These are phyloP conservation scores for Pinna nobilis DNA, from an alignment of 1,140 invertebrate genomes.

Conservation along the genomic window DNA sequence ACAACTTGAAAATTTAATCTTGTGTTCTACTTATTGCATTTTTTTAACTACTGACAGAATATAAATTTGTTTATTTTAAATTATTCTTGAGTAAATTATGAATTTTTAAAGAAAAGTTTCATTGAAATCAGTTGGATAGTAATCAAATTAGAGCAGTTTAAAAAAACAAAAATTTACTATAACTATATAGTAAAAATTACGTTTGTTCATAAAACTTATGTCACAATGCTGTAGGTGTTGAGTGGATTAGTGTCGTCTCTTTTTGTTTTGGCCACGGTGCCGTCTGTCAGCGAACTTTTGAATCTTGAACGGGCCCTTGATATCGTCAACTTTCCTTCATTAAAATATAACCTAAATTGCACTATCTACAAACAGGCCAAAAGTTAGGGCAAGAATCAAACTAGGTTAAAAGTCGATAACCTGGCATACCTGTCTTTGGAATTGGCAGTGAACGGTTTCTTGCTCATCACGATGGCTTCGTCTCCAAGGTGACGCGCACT, in stretches of 20 bases:
- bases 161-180: too few relatives aligned
- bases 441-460: constrained; percentile 78
- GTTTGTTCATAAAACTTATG: constrained; percentile 78
- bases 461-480: constrained; percentile 85
- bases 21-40: neutral
- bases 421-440: constrained; percentile 78
- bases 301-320: too few relatives aligned
- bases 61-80: too few relatives aligned
- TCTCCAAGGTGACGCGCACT: constrained; percentile 84
- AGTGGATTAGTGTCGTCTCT: constrained; percentile 78
- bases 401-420: constrained; percentile 1
- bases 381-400: constrained; percentile 80
- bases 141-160: too few relatives aligned
- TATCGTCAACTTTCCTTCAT: too few relatives aligned
- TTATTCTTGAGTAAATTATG: too few relatives aligned
- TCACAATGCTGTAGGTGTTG: constrained; percentile 77
- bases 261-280: constrained; percentile 79
- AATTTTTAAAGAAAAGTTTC: too few relatives aligned
- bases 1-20: too few relatives aligned
- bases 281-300: too few relatives aligned
- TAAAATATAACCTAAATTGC: too few relatives aligned
- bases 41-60: neutral
- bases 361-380: constrained; percentile 88
- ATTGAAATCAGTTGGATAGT: too few relatives aligned
- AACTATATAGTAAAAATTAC: too few relatives aligned